Evolutionary conservation across 2,113 vertebrate species (phyloP).

Genomic region (Rhinolophus ferrumequinum): DNA sequence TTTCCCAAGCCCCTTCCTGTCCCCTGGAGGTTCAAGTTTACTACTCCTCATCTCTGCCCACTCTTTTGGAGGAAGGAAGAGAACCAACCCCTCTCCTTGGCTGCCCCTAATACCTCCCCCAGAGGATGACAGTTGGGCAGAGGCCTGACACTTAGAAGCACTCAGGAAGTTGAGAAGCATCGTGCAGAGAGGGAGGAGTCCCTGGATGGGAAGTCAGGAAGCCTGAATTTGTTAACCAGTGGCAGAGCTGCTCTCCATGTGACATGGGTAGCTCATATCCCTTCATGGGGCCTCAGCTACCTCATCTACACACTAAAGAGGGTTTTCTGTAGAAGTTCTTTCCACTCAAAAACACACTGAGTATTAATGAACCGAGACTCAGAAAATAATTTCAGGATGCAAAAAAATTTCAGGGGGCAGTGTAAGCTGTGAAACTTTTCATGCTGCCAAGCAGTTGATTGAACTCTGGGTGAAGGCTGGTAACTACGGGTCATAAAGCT

Average conservation of each 20-base stretch:
- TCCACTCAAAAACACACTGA: constrained; percentile 14
- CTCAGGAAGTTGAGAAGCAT: background rate
- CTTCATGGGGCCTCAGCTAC: background rate
- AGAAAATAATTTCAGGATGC: constrained; percentile 33
- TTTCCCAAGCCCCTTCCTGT: background rate
- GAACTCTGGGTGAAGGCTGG: constrained; percentile 45
- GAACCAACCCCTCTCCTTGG: background rate
- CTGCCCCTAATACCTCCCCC: background rate
- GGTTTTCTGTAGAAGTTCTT: background rate
- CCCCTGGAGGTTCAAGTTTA: background rate
- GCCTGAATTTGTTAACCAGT: background rate
- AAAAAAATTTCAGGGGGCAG: background rate
- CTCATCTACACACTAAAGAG: background rate
- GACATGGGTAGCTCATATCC: background rate
- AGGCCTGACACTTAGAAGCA: background rate
- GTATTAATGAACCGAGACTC: constrained; percentile 15
- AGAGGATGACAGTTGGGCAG: background rate
- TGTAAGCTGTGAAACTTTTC: background rate
- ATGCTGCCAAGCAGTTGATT: background rate
- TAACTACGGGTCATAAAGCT: constrained; percentile 48
- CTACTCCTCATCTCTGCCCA: background rate
- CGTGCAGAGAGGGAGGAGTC: background rate
- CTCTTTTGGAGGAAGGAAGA: background rate
- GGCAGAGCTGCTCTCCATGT: background rate
- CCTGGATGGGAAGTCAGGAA: background rate